Evolutionary conservation across 2,797 vertebrate genomes (phyloP), one percentile per base, ranked within the genome.

Genomic region (Clarias pachynema): DNA sequence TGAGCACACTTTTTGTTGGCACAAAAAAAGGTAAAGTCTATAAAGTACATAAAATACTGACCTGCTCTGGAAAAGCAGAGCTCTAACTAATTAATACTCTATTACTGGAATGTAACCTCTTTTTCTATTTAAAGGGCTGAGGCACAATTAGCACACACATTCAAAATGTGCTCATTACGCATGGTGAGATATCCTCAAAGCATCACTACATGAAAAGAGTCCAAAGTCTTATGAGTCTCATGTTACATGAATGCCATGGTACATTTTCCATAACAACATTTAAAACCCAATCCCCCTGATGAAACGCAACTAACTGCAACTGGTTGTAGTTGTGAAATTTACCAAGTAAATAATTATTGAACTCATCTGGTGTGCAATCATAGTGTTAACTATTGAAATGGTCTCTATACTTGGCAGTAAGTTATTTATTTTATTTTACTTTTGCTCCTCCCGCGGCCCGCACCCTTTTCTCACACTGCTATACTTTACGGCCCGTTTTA

Each of bases 81-180:
- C 85, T 87, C 83, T 89, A 88, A 92, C 93, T 95, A 94, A 95
- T 95, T 95, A 93, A 91, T 89, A 82, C 87, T 93, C 91, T 93
- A 95, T 94, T 94, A 94, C 93, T 92, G 91, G 94, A 95, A 92
- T 91, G 91, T 94, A 95, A 95, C 94, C 94, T 95, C 92, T 91
- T 95, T 90, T 95, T 95, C 94, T 94, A 94, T 93, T 94, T 94
- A 37, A 82, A 93, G 93, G 88, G 91, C 90, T 86, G 80, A 81
- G 65, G 86, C 53, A 81, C 81, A 85, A 85, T 86, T 86, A 86
- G 68, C 37, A 40, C 37, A 40, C 57, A 81, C 70, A 83, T 84
- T 82, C 6, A 16, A 74, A 79, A 66, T 62, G 79, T 74, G 66
- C 79, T 86, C 80, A 66, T 81, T 80, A 65, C 12, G 44, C 74